Evolutionary conservation across 1,140 invertebrate species (phyloP), one percentile per base, ranked within the genome.

Genomic region (Rhynchophorus ferrugineus): DNA sequence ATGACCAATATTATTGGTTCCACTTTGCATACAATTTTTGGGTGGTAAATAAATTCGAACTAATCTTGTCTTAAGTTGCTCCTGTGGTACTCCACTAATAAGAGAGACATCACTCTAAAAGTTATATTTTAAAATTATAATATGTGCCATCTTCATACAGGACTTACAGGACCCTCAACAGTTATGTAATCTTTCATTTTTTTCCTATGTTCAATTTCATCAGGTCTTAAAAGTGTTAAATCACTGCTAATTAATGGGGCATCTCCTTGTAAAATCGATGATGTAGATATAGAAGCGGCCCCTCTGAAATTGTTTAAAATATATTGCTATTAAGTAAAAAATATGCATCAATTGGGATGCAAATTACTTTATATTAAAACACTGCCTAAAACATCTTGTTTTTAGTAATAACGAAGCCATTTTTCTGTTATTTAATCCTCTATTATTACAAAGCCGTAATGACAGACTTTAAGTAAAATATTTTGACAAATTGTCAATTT

Each of bases 11-110:
- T 95, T 95, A 64, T 86, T 83, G 5, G 92, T 96, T 17, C 95
- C 95, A 59, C 93, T 97, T 72, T 99, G 96, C 91, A 98, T 98
- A 0, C 94, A 82, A 77, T 92, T 97, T 69, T 95, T 95, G 0
- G 93, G 71, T 16, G 94, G 93, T 44, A 84, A 78, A 71, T 84
- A 95, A 58, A 99, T 98, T 52, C 91, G 78, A 2, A 95, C 94
- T 48, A 77, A 74, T 13, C 95, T 74, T 7, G 75, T 81, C 61
- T 84, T 87, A 0, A 92, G 75, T 61, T 97, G 92, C 64, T 96
- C 92, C 49, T 91, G 87, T 0, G 94, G 93, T 3, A 95, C 80
- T 36, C 93, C 93, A 57, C 75, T 72, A 5, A 83, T 72, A 18
- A 77, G 70, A 3, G 70, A 65, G 0, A 81, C 62, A 61, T 79